phyloP scores from a whole-genome alignment of 2,113 vertebrate genomes.

The Rhodinocichla rosea region DNA sequence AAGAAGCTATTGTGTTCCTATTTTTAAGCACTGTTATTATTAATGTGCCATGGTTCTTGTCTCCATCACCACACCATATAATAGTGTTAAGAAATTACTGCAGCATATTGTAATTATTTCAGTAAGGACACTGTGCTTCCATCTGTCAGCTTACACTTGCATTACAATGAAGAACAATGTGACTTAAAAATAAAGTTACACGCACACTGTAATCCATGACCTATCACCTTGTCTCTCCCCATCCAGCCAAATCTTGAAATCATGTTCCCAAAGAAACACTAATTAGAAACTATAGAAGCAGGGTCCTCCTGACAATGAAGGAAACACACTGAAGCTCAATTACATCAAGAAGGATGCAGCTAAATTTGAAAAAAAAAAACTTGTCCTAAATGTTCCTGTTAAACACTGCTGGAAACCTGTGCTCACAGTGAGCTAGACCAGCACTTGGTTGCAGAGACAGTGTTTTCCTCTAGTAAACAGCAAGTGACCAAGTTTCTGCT shows the following conservation, averaged over 20 bases:
- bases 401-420: background rate
- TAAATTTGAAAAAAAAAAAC: background rate
- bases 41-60: background rate
- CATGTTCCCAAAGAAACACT: background rate
- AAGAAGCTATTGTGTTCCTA: background rate
- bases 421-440: background rate
- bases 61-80: background rate
- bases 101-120: constrained; percentile 1
- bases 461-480: background rate
- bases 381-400: background rate
- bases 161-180: background rate
- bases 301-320: background rate
- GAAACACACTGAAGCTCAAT: background rate
- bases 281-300: background rate
- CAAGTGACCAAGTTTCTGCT: background rate
- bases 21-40: constrained; percentile 22
- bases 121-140: background rate
- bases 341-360: background rate
- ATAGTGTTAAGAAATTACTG: background rate
- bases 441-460: background rate
- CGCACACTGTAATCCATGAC: background rate
- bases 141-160: background rate
- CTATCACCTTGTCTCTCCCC: background rate
- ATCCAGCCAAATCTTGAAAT: background rate
- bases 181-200: background rate